Evolutionary conservation across 2,888 invertebrate genomes (phyloP), one percentile per base, ranked within the genome.

Genomic region (Eledona agricola): DNA sequence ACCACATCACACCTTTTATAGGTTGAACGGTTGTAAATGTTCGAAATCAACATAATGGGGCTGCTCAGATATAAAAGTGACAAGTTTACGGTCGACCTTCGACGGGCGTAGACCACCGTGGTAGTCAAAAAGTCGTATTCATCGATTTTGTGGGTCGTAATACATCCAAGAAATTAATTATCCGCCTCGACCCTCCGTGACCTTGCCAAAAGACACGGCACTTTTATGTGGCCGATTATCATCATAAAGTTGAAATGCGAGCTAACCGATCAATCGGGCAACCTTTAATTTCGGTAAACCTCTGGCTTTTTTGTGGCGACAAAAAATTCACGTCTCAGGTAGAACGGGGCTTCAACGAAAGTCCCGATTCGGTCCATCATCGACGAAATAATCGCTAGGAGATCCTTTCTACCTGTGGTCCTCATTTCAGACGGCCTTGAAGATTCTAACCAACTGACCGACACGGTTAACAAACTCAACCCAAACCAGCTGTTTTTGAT

Each of bases 401-500:
- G 40, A 22, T 12, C 25, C 15, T 45, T 43, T 45, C 34, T 51
- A 51, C 55, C 56, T 55, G 53, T 46, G 42, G 19, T 31, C 23
- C 19, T 20, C 23, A 42, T 32, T 35, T 56, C 29, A 52, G 57
- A 57, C 59, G 62, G 40, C 64, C 64, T 64, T 64, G 63, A 59
- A 58, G 35, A 62, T 57, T 58, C 58, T 64, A 62, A 63, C 64
- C 63, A 62, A 64, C 60, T 64, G 62, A 64, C 64, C 63, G 62
- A 64, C 59, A 56, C 59, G 55, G 53, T 55, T 54, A 57, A 49
- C 37, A 59, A 58, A 56, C 57, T 58, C 12, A 13, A 19, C 10
- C 47, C 40, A 35, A 26, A 47, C 25, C 40, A 43, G 40, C 34
- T 46, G 46, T 32, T 46, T 51, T 31, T 16, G 22, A 35, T 25